Evolutionary conservation across 2,113 vertebrate species (phyloP), one percentile per base, ranked within the genome.

Genomic region (Herpetotheres cachinnans): DNA sequence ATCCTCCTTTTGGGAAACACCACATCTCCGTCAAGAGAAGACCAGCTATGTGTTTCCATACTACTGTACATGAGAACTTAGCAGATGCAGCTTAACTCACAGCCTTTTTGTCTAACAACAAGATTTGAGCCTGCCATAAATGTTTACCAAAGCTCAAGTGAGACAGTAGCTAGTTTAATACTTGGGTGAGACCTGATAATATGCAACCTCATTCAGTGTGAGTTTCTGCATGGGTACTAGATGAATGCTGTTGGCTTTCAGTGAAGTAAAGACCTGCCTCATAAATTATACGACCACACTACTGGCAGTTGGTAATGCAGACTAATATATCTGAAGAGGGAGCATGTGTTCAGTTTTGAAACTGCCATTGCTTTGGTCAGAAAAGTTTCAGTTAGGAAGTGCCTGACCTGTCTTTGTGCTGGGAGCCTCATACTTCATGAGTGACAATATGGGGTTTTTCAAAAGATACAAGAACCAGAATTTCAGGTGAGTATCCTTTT

Each of bases 351-450:
- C 74, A 50, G 56, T 73, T 92, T 83, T n/a, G 76, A 87, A 79
- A 65, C 20, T 72, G 9, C 34, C 46, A 40, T n/a, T 63, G 7
- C 36, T 76, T 61, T 49, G 14, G 21, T 54, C 86, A 82, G 49
- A 82, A 79, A 2, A 52, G 27, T 36, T 76, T 82, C 54, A 72
- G 22, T 30, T 72, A 76, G 74, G 89, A 91, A 90, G 84, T 70
- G n/a, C 13, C 89, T 96, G 86, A 90, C 32, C 70, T 94, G 40
- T 91, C 27, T 69, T 67, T 90, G 86, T 95, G 86, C 93, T 97
- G 95, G 93, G 89, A 97, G 54, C 18, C 21, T 47, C n/a, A 16
- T 66, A 50, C n/a, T 66, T 69, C 18, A 20, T 61, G 21, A 90
- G 5, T 72, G 40, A 61, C 52, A 69, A 27, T 67, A 14, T 25